A percentile compares a stretch with the other conserved stretches of the same genome.
These are phyloP conservation scores for Papilio glaucus DNA, from an alignment of 1,140 invertebrate species.

Conservation along the genomic window DNA sequence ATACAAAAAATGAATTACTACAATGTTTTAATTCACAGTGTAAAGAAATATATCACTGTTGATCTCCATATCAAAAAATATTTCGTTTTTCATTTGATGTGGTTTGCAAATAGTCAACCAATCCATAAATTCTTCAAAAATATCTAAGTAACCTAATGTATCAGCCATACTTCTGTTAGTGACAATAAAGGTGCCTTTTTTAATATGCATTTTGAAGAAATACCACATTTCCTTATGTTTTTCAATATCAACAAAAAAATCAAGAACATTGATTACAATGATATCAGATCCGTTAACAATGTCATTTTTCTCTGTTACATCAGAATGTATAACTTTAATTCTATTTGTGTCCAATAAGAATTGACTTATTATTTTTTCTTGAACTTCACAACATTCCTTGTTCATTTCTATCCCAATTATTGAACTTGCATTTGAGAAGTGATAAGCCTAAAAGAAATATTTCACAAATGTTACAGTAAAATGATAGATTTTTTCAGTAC, in stretches of 20 bases:
- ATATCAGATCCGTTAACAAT: conserved; percentile 84
- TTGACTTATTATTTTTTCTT: conserved; percentile 85
- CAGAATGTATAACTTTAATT: conserved; percentile 84
- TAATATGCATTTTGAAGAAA: conserved; percentile 84
- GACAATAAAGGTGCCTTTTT: conserved; percentile 84
- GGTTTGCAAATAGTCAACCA: conserved; percentile 82
- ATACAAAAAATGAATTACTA: neutral
- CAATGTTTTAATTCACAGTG: conserved; percentile 66
- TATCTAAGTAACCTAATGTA: conserved; percentile 80
- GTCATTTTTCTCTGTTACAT: conserved; percentile 84
- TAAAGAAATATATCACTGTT: conserved; percentile 76
- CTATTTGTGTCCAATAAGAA: conserved; percentile 83
- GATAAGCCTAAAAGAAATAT: conserved; percentile 84
- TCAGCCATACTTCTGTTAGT: conserved; percentile 84
- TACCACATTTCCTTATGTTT: conserved; percentile 85
- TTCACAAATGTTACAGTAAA: conserved; percentile 31
- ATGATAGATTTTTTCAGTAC: conserved; percentile 32
- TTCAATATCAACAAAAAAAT: conserved; percentile 85
- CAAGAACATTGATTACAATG: conserved; percentile 87
- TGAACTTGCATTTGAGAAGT: conserved; percentile 84
- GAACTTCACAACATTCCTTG: conserved; percentile 86
- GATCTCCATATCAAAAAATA: conserved; percentile 75
- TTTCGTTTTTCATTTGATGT: conserved; percentile 75
- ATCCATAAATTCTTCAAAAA: conserved; percentile 78
- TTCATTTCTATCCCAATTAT: conserved; percentile 90